These are phyloP conservation scores for Agonopterix arenella DNA, from an alignment of 2,888 invertebrate genomes.

Conservation along the genomic window DNA sequence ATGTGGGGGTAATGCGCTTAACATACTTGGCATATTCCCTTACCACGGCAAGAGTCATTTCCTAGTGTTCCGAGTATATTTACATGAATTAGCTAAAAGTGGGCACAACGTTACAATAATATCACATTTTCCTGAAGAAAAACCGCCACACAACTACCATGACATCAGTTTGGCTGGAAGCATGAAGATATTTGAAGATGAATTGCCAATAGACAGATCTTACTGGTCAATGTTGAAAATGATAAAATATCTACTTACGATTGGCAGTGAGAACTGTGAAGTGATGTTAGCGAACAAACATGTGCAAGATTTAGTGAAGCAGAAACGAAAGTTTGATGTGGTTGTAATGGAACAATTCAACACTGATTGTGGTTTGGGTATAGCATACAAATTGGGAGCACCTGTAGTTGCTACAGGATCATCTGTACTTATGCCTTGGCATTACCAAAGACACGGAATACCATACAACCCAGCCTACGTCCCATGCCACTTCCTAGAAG, in stretches of 20 bases:
- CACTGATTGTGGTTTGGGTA: constrained; percentile 81
- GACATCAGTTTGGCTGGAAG: constrained; percentile 72
- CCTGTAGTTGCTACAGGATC: constrained; percentile 78
- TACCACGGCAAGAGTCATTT: constrained; percentile 84
- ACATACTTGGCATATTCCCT: constrained; percentile 80
- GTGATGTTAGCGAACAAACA: constrained; percentile 40
- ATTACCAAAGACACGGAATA: constrained; percentile 71
- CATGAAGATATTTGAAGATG: constrained; percentile 32
- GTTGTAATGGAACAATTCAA: constrained; percentile 84
- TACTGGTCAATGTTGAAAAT: constrained; percentile 17
- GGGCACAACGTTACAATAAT: constrained; percentile 83
- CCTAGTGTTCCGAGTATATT: constrained; percentile 76
- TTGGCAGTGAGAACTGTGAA: constrained; percentile 48
- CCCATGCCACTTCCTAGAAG: constrained; percentile 67
- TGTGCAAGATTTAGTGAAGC: constrained; percentile 50
- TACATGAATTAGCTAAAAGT: constrained; percentile 75
- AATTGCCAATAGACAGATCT: constrained; percentile 25
- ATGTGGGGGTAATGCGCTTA: constrained; percentile 32
- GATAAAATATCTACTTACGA: background rate
- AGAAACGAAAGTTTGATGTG: constrained; percentile 78
- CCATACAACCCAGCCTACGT: constrained; percentile 78
- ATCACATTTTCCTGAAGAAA: constrained; percentile 77
- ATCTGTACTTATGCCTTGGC: constrained; percentile 79
- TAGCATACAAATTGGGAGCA: constrained; percentile 79
- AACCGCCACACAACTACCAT: constrained; percentile 71